Evolutionary conservation across 53 echinoderm and acorn worm species (phyloP).

Genomic region (Actinopyga echinites): DNA sequence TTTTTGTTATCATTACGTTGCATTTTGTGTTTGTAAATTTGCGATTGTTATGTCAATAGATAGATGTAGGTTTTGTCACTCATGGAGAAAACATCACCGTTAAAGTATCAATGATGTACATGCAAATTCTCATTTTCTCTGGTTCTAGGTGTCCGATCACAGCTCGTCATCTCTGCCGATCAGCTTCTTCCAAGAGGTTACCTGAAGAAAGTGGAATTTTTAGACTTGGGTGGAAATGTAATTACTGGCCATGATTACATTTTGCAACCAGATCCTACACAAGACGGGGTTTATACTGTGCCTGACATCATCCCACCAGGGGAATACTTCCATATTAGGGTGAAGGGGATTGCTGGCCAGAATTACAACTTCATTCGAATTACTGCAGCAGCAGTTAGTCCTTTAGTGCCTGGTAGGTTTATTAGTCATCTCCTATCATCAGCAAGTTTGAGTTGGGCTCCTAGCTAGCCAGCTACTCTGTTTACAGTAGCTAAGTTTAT

Average conservation of each 20-base stretch:
- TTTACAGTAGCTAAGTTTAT: no score
- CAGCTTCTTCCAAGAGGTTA: slow-evolving; percentile 70
- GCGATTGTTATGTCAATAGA: no score
- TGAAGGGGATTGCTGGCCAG: slow-evolving; percentile 72
- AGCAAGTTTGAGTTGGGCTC: no score
- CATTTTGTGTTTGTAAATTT: no score
- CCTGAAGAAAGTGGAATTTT: slow-evolving; percentile 75
- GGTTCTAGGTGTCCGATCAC: slow-evolving; percentile 67
- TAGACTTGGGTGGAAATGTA: slow-evolving; percentile 81
- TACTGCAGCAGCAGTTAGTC: slow-evolving; percentile 74
- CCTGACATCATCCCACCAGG: slow-evolving; percentile 75
- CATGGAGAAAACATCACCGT: no score
- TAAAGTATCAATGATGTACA: no score
- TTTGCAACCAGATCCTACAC: slow-evolving; percentile 18
- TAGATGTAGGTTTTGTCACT: no score
- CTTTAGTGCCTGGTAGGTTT: slow-evolving; percentile 74
- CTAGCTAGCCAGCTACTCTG: no score
- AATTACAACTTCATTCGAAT: slow-evolving; percentile 80
- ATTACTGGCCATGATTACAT: slow-evolving; percentile 56
- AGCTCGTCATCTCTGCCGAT: slow-evolving; percentile 74
- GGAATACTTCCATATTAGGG: slow-evolving; percentile 85
- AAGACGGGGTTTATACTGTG: slow-evolving; percentile 64
- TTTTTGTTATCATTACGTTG: no score
- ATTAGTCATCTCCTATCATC: background rate
- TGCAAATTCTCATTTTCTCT: no score